Evolutionary conservation across 2,888 invertebrate species (phyloP).

Genomic region (Brachyptera putata): DNA sequence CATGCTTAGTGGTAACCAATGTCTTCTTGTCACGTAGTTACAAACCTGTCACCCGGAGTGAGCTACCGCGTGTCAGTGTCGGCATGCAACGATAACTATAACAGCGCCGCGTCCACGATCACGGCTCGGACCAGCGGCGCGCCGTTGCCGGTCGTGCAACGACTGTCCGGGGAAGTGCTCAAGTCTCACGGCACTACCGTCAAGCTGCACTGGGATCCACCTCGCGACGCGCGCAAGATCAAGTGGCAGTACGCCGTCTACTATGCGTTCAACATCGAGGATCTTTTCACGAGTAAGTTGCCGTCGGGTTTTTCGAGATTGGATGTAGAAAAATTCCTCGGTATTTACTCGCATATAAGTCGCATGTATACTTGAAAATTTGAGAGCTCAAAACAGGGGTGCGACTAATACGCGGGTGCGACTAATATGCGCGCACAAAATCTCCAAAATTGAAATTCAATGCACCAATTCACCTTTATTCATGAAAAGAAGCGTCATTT

Average conservation of each 20-base stretch:
- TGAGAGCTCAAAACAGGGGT: no score
- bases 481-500: no score
- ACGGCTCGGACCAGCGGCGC: conserved; percentile 21
- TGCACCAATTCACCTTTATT: no score
- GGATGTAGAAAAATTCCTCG: no score
- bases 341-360: no score
- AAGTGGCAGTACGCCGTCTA: conserved; percentile 67
- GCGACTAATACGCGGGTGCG: no score
- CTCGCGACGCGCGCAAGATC: conserved; percentile 52
- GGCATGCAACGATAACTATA: conserved; percentile 55
- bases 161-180: not conserved
- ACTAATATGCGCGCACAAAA: no score
- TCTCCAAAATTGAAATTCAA: no score
- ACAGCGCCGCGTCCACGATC: conserved; percentile 43
- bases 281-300: conserved; percentile 55
- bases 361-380: no score
- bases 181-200: conserved; percentile 21
- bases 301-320: no score
- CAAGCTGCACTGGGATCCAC: conserved; percentile 56
- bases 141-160: conserved; percentile 17
- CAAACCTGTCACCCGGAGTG: conserved; percentile 53
- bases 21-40: conserved; percentile 46
- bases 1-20: no score
- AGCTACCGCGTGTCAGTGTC: conserved; percentile 56
- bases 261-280: conserved; percentile 58